Percentiles rank a stretch among this genome's conserved stretches.
phyloP scores from a whole-genome alignment of 2,113 vertebrate species.

The Gobiocypris rarus region DNA sequence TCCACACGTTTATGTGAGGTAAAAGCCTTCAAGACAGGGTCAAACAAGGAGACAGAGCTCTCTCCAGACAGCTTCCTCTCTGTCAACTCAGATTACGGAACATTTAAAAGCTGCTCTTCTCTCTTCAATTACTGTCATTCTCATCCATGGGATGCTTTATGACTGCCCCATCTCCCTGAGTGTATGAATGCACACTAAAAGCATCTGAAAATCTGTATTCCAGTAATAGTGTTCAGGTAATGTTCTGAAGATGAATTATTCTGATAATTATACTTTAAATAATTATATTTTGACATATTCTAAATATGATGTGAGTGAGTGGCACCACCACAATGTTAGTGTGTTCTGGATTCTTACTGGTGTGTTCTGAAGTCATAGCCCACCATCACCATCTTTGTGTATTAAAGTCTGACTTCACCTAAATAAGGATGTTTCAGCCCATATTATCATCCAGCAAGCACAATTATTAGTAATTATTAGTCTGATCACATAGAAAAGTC shows the following conservation, averaged over 20 bases:
- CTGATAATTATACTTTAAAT: not conserved
- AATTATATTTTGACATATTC: not conserved
- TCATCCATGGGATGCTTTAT: conserved; percentile 19
- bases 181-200: not conserved
- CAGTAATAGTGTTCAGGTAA: not conserved
- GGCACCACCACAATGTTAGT: not conserved
- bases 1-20: not conserved
- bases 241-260: not conserved
- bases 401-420: not conserved
- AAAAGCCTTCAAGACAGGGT: conserved; percentile 12
- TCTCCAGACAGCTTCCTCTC: not conserved
- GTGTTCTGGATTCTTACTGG: not conserved
- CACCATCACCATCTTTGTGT: not conserved
- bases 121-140: conserved; percentile 37
- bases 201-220: not conserved
- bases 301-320: not conserved
- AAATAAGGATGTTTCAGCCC: not conserved
- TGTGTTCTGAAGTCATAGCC: not conserved
- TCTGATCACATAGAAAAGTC: not conserved
- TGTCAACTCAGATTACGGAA: conserved; percentile 39
- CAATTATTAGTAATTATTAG: not conserved
- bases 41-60: conserved; percentile 14
- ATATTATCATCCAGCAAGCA: not conserved
- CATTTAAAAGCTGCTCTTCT: conserved; percentile 35
- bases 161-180: not conserved